phyloP scores from a whole-genome alignment of 2,888 invertebrate genomes.

The Leptogaster cylindrica region DNA sequence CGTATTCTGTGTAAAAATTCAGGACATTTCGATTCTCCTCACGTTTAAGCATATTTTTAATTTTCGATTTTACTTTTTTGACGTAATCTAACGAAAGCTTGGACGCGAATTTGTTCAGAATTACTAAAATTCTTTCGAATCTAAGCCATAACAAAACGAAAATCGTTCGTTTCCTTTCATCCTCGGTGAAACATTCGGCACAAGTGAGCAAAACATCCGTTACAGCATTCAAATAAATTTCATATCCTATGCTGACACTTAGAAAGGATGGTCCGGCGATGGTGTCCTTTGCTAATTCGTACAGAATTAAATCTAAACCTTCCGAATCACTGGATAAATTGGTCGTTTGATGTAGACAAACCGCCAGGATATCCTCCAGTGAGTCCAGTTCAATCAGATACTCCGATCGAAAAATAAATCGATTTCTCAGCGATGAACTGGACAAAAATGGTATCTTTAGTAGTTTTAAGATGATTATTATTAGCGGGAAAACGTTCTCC shows the following conservation, averaged over 20 bases:
- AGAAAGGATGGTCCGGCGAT: conserved; percentile 68
- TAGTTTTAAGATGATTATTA: conserved; percentile 66
- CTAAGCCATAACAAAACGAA: conserved; percentile 70
- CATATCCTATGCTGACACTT: conserved; percentile 67
- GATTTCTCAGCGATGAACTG: conserved; percentile 61
- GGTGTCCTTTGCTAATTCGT: conserved; percentile 62
- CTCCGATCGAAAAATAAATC: conserved; percentile 55
- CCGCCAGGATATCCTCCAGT: conserved; percentile 63
- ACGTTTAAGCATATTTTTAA: conserved; percentile 66
- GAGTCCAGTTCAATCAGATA: conserved; percentile 61
- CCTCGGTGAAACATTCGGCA: conserved; percentile 62
- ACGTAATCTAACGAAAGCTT: conserved; percentile 58
- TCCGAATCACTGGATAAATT: not conserved
- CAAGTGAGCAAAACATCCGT: conserved; percentile 64
- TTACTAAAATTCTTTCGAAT: conserved; percentile 66
- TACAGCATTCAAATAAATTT: conserved; percentile 66
- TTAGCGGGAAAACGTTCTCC: conserved; percentile 67
- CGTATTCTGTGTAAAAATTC: conserved; percentile 69
- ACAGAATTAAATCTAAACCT: conserved; percentile 51
- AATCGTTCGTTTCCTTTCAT: conserved; percentile 63
- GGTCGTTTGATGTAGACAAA: conserved; percentile 53
- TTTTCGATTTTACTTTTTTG: conserved; percentile 58
- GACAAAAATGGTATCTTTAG: conserved; percentile 67
- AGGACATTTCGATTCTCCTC: conserved; percentile 66
- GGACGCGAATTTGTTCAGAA: conserved; percentile 61